A percentile compares a stretch with the other conserved stretches of the same genome.
Conservation (phyloP, 2,113 vertebrate genomes). For the Laticauda laticaudata region DNA sequence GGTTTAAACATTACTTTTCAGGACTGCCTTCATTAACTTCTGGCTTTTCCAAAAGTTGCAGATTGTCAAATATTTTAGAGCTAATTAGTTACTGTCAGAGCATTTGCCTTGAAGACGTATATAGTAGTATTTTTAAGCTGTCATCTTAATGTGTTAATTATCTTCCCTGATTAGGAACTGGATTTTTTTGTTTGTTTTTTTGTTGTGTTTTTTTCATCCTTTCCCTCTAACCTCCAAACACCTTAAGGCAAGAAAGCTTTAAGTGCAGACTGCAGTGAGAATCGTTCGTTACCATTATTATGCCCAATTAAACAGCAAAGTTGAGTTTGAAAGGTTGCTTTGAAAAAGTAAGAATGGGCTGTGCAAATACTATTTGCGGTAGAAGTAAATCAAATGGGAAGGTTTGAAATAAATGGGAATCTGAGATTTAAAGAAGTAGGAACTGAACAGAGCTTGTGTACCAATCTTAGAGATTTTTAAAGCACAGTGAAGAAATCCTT, state of each 20-base stretch:
- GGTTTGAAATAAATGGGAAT: background rate
- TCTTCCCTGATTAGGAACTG: constrained; percentile 14
- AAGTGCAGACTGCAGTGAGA: constrained; percentile 30
- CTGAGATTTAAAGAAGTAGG: no score
- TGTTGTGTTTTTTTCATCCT: background rate
- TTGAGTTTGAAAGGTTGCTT: constrained; percentile 31
- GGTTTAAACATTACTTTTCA: background rate
- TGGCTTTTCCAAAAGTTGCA: background rate
- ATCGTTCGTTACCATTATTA: constrained; percentile 46
- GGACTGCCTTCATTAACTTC: background rate
- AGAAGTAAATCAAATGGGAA: background rate
- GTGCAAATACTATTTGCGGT: background rate
- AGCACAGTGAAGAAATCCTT: background rate
- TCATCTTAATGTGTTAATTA: constrained; percentile 52
- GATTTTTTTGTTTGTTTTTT: background rate
- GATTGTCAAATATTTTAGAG: background rate
- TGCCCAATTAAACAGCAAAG: constrained; percentile 19
- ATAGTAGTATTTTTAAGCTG: constrained; percentile 23
- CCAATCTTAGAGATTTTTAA: background rate
- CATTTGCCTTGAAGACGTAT: constrained; percentile 12
- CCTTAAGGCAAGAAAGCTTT: constrained; percentile 24
- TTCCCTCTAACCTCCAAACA: constrained; percentile 6
- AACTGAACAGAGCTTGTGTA: no score
- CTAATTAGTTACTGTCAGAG: constrained; percentile 33
- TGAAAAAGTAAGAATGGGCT: background rate